Evolutionary conservation across 2,113 vertebrate species (phyloP), one percentile per base, ranked within the genome.

Genomic region (Paedocypris sp.): DNA sequence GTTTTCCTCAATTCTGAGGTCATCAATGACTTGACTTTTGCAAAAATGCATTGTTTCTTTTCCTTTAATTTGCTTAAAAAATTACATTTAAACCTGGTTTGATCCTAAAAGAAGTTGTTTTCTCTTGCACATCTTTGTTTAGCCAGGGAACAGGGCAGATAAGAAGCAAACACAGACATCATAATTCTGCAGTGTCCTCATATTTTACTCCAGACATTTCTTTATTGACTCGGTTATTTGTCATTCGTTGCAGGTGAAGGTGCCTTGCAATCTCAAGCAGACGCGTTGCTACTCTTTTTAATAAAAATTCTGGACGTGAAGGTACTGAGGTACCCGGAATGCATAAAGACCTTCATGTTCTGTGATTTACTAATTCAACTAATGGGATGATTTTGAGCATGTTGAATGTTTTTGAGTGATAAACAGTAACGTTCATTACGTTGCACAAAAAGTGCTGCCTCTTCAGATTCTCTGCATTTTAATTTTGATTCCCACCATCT

Each of bases 401-500:
- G n/a, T 64, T 38, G 23, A 54, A 60, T 46, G 41, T 23, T 25
- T 13, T 25, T 13, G 41, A 38, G 48, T 53, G 42, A 47, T n/a
- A 31, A 23, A 23, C 57, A 42, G 18, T 15, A 31, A 28, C 16
- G 23, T 23, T 19, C 28, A 49, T 26, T 45, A 48, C 29, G 12
- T 19, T 60, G 20, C 15, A 36, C 25, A 60, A 45, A 66, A 70
- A 57, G 19, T 57, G 62, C 62, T 51, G 43, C 29, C 68, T 57
- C 62, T 57, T 61, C 38, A 32, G 23, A 70, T 38, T 62, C 12
- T 19, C 22, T 52, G 16, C 38, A 42, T 62, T 66, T 45, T 66
- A 36, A 70, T 51, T 51, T 62, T 58, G 68, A 70, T 62, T 62
- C 58, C 49, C 41, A 33, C 68, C 63, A 70, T 64, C 58, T 70